phyloP scores from a whole-genome alignment of 92 coral and sea anemone genomes.

The Epizoanthus scotinus region DNA sequence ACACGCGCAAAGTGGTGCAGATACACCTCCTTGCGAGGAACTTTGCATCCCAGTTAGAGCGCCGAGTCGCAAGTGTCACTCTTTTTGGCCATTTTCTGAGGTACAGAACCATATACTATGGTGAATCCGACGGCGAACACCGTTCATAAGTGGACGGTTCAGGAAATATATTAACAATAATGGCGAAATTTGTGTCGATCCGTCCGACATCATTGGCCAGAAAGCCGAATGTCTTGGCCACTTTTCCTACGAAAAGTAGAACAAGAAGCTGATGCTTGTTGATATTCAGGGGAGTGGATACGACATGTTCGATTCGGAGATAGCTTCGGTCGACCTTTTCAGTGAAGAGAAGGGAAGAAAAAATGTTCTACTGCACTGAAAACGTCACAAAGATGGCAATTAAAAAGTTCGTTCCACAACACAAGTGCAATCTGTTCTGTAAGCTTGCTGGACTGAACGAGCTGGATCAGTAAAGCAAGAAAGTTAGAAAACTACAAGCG shows the following conservation, averaged over 20 bases:
- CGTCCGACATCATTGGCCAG: slow-evolving; percentile 33
- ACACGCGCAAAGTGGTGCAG: slow-evolving; percentile 62
- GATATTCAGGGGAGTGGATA: slow-evolving; percentile 71
- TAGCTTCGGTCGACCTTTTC: slow-evolving; percentile 54
- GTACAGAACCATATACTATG: slow-evolving; percentile 53
- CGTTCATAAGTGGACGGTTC: slow-evolving; percentile 60
- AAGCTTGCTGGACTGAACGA: slow-evolving; percentile 44
- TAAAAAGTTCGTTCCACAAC: slow-evolving; percentile 24
- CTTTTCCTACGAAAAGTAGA: slow-evolving; percentile 70
- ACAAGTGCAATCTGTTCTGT: slow-evolving; percentile 52
- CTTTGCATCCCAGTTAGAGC: slow-evolving; percentile 47
- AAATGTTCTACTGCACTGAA: slow-evolving; percentile 57
- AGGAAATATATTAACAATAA: slow-evolving; percentile 69
- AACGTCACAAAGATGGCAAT: slow-evolving; percentile 52
- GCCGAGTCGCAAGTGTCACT: not conserved
- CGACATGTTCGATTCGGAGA: slow-evolving; percentile 68
- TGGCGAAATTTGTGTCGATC: slow-evolving; percentile 52
- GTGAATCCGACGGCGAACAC: too few relatives aligned
- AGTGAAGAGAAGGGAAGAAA: slow-evolving; percentile 12
- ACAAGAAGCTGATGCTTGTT: slow-evolving; percentile 55
- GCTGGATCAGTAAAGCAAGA: not conserved
- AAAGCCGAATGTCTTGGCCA: slow-evolving; percentile 68
- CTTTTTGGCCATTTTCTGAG: slow-evolving; percentile 44
- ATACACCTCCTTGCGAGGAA: slow-evolving; percentile 69
- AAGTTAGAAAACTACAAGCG: not conserved